Evolutionary conservation across 2,888 invertebrate genomes (phyloP).

Genomic region (Lymantria monacha): DNA sequence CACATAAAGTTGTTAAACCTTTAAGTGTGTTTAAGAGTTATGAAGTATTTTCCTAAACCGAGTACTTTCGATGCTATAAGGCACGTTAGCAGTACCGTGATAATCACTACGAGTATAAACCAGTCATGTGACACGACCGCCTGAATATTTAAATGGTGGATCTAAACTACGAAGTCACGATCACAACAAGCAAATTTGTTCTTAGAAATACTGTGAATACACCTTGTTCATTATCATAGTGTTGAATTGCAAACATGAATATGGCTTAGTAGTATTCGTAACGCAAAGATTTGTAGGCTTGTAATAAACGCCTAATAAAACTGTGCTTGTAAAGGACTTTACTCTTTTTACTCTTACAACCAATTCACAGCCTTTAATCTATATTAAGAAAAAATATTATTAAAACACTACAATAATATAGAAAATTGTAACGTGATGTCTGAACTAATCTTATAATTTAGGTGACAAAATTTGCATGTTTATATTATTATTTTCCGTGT

Average conservation of each 20-base stretch:
- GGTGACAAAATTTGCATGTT: too few relatives aligned
- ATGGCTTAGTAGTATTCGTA: background rate
- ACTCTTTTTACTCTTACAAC: too few relatives aligned
- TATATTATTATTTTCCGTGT: too few relatives aligned
- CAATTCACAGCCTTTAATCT: too few relatives aligned
- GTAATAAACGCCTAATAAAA: background rate
- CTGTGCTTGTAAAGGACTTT: too few relatives aligned
- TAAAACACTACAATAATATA: too few relatives aligned
- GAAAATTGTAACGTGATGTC: too few relatives aligned
- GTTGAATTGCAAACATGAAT: background rate
- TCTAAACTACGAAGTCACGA: conserved; percentile 1
- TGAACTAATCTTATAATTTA: too few relatives aligned
- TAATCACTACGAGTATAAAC: conserved; percentile 2
- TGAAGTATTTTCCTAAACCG: background rate
- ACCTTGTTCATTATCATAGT: background rate
- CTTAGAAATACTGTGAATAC: background rate
- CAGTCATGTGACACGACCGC: background rate
- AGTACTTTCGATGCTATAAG: background rate
- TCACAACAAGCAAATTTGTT: background rate
- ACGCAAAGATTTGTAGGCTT: background rate
- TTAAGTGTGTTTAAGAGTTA: background rate
- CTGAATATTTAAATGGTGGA: background rate
- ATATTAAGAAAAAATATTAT: too few relatives aligned
- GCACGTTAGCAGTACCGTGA: conserved; percentile 1
- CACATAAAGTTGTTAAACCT: background rate